These are phyloP conservation scores for Gymnoscelis rufifasciata DNA, from an alignment of 2,888 invertebrate species.

Conservation along the genomic window DNA sequence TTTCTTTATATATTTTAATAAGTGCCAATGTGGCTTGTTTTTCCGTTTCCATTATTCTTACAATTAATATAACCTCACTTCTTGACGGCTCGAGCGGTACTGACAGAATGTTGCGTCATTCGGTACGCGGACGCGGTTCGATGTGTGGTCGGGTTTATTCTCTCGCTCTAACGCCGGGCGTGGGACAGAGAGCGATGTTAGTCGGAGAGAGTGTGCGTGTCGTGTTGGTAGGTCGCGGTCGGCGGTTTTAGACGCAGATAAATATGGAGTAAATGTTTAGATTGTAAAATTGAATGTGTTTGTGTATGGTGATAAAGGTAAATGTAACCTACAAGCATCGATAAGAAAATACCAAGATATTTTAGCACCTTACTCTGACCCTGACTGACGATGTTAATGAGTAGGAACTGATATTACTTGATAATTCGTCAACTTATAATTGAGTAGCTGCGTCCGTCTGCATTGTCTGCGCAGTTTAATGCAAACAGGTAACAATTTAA, in stretches of 20 bases:
- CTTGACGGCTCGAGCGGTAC: conserved; percentile 4
- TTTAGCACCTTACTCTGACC: too few species aligned
- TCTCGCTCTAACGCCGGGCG: conserved; percentile 6
- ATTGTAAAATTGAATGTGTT: too few species aligned
- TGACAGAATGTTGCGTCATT: conserved; percentile 11
- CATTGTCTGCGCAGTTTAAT: too few species aligned
- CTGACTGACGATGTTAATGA: too few species aligned
- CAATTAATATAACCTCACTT: conserved; percentile 3
- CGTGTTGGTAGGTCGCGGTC: not conserved
- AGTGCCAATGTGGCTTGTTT: conserved; percentile 17
- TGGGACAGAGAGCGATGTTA: conserved; percentile 2
- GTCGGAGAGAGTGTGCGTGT: conserved; percentile 6
- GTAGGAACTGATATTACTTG: too few species aligned
- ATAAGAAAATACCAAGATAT: too few species aligned
- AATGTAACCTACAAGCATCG: too few species aligned
- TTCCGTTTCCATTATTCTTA: conserved; percentile 9
- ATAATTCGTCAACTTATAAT: too few species aligned
- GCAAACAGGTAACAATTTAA: too few species aligned
- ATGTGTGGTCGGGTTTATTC: conserved; percentile 6
- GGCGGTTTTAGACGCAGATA: not conserved
- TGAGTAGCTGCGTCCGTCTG: too few species aligned
- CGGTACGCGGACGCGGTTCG: conserved; percentile 4
- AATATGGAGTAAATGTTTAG: not conserved
- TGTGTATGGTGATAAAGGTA: too few species aligned
- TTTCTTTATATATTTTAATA: conserved; percentile 17